Base-by-base conservation (phyloP, 2,113 vertebrate genomes). In the Microcebus griseorufus region DNA sequence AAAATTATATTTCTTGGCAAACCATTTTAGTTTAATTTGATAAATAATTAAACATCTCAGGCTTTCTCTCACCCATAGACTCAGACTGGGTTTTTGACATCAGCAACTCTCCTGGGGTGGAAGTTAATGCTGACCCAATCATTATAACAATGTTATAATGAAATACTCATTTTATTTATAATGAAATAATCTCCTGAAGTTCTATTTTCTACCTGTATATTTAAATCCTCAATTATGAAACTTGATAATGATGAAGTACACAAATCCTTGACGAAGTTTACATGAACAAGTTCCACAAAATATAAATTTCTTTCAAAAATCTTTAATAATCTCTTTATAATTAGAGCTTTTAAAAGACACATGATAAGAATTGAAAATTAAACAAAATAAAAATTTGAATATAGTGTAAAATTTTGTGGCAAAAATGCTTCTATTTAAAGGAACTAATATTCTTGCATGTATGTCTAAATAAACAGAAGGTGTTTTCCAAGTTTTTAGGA, bases 401-500 rank as follows among this genome's bases (percentile, higher is more conserved):
- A 85, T 12, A 83, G 22, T 29, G 45, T 55, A 93, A 84, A 93
- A 87, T 65, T 27, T 76, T 20, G 25, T 76, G 14, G 37, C 32
- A 73, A 98, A 97, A 97, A 5, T 93, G 34, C 2, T 84, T 95
- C 55, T 79, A 6, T 60, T 85, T 95, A 90, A 95, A 90, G 79
- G 17, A 62, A 6, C 13, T 96, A 90, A 97, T 96, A 42, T 95
- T 90, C 6, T 60, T 90, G 65, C 34, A 34, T 65, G n/a, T 9
- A 69, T 91, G 60, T 93, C 88, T 98, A 98, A 97, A 98, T 97
- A 97, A 97, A 98, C 51, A 95, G 27, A 96, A 92, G 76, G 82
- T 96, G 42, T 81, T 98, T 98, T 97, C 84, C 39, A 95, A 76
- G 75, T 42, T 97, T 98, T 97, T 98, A 98, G 97, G 92, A 97